Conservation (phyloP, 2,797 vertebrate species). For the Simalia tracyae region DNA sequence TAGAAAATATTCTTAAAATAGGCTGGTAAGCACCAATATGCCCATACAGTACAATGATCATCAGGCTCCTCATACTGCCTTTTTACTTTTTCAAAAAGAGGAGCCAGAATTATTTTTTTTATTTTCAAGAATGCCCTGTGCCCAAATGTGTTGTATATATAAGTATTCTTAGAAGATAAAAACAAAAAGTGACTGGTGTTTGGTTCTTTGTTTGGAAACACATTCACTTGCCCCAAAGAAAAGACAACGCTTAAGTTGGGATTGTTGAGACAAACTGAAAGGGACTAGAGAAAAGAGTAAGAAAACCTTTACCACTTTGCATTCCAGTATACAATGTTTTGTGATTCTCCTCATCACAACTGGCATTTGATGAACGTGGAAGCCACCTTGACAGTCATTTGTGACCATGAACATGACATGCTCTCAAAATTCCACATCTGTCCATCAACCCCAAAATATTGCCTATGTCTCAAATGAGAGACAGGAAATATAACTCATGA, state of each 20-base stretch:
- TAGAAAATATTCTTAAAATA: not conserved
- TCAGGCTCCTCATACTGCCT: not conserved
- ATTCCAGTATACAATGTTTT: not conserved
- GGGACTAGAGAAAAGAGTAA: not conserved
- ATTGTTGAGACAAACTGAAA: not conserved
- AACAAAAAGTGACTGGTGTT: not conserved
- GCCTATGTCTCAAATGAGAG: not conserved
- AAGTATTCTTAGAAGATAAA: not conserved
- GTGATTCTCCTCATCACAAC: not conserved
- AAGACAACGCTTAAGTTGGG: not conserved
- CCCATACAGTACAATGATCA: not conserved
- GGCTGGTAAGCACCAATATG: not conserved
- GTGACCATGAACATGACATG: not conserved
- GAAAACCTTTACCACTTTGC: not conserved
- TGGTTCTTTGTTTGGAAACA: not conserved
- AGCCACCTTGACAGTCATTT: not conserved
- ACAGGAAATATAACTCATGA: not conserved
- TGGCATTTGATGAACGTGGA: not conserved
- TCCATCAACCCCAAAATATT: not conserved
- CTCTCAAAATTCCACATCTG: not conserved
- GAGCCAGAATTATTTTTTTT: not conserved
- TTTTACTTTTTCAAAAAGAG: not conserved
- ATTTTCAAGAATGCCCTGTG: not conserved
- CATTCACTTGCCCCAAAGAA: not conserved
- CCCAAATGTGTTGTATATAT: not conserved